Conservation (phyloP, 2,888 invertebrate species). For the Spodoptera littoralis region DNA sequence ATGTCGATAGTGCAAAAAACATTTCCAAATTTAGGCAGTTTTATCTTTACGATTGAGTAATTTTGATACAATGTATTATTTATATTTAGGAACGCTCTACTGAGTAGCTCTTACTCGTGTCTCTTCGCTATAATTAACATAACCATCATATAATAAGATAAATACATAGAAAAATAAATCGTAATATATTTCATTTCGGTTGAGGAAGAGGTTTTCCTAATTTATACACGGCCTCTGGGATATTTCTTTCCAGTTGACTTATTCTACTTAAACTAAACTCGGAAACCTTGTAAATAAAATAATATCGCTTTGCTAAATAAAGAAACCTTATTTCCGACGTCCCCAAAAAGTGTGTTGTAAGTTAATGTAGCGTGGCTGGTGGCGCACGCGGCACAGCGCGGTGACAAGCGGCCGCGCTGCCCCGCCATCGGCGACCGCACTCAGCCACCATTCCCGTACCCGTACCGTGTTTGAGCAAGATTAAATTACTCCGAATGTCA, state of each 20-base stretch:
- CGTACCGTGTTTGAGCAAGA: conserved; percentile 69
- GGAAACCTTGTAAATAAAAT: conserved; percentile 49
- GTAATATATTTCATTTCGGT: conserved; percentile 37
- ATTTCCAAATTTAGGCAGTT: not conserved
- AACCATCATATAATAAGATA: not conserved
- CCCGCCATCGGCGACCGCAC: conserved; percentile 56
- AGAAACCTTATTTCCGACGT: conserved; percentile 58
- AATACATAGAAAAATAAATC: conserved; percentile 10
- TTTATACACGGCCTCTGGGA: conserved; percentile 43
- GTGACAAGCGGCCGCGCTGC: conserved; percentile 23
- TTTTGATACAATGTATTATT: too few relatives aligned
- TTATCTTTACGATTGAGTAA: not conserved
- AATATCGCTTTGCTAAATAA: conserved; percentile 58
- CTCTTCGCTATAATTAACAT: too few relatives aligned
- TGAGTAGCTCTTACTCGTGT: too few relatives aligned
- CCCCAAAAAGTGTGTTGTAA: conserved; percentile 56
- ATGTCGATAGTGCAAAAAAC: conserved; percentile 3
- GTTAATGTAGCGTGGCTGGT: conserved; percentile 62
- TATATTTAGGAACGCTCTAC: too few relatives aligned
- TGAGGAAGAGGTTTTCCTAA: conserved; percentile 45
- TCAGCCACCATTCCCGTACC: conserved; percentile 33
- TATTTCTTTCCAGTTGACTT: conserved; percentile 52
- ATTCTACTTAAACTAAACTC: conserved; percentile 47
- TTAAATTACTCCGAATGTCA: conserved; percentile 77
- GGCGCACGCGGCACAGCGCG: conserved; percentile 36